Evolutionary conservation across 1,140 invertebrate species (phyloP).

Genomic region (Euschistus heros): DNA sequence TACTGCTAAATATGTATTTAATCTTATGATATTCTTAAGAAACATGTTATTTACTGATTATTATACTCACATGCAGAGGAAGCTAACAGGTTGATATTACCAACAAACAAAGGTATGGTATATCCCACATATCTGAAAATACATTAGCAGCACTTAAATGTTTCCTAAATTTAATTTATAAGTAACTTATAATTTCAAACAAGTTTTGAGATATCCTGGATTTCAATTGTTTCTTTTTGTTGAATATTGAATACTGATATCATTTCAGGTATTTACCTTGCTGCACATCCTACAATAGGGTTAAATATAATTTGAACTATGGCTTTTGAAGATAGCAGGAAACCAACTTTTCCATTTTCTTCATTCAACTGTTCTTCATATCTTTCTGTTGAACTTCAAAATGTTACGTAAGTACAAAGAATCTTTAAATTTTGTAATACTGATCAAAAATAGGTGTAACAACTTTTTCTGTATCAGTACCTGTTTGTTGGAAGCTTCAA

Average conservation of each 20-base stretch:
- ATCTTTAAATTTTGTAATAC: background rate
- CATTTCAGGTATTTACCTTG: constrained; percentile 34
- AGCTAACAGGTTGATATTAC: constrained; percentile 67
- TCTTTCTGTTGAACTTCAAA: constrained; percentile 14
- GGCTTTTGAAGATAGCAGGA: constrained; percentile 77
- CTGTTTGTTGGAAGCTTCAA: constrained; percentile 9
- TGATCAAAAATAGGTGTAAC: background rate
- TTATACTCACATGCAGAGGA: constrained; percentile 63
- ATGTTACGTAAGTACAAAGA: too few relatives aligned
- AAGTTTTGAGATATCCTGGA: too few relatives aligned
- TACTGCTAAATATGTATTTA: too few relatives aligned
- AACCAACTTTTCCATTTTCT: constrained; percentile 55
- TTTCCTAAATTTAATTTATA: too few relatives aligned
- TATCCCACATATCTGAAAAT: constrained; percentile 49
- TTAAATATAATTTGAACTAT: constrained; percentile 75
- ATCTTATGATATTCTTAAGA: background rate
- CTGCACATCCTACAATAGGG: constrained; percentile 65
- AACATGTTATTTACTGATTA: background rate
- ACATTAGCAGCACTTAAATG: background rate
- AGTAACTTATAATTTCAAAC: too few relatives aligned
- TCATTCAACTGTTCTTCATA: constrained; percentile 26
- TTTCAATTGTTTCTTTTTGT: too few relatives aligned
- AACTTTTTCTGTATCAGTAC: background rate
- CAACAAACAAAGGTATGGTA: constrained; percentile 67
- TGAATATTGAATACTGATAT: too few relatives aligned